phyloP scores from a whole-genome alignment of 92 coral and sea anemone species.

The Parazoanthus swiftii region DNA sequence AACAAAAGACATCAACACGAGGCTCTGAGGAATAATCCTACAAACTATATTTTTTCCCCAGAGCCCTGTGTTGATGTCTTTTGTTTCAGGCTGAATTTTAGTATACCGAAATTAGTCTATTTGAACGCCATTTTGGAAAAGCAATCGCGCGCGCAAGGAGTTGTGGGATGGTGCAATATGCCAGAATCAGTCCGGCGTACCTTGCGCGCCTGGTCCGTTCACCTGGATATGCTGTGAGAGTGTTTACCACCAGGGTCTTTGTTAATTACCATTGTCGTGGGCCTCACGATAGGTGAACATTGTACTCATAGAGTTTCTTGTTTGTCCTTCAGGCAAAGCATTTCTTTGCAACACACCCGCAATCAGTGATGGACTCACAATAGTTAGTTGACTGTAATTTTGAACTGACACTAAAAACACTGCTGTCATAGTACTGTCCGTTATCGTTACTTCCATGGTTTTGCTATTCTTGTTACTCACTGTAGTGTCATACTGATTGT shows the following conservation, averaged over 20 bases:
- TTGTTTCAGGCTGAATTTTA: no score
- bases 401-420: background rate
- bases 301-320: background rate
- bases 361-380: slow-evolving; percentile 82
- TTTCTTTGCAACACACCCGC: slow-evolving; percentile 70
- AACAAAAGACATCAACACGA: no score
- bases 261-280: background rate
- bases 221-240: no score
- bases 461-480: background rate
- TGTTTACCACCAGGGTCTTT: background rate
- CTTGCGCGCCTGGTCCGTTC: no score
- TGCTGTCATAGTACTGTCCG: background rate
- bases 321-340: slow-evolving; percentile 67
- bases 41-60: no score
- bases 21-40: no score
- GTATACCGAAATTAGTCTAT: no score
- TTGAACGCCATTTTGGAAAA: no score
- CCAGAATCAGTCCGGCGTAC: no score
- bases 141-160: no score
- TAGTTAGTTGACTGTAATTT: slow-evolving; percentile 45
- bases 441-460: background rate
- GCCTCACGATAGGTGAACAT: background rate
- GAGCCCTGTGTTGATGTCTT: no score
- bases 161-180: no score
- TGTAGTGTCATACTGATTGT: background rate